phyloP scores from a whole-genome alignment of 2,113 vertebrate species.

The Myotis brandtii region DNA sequence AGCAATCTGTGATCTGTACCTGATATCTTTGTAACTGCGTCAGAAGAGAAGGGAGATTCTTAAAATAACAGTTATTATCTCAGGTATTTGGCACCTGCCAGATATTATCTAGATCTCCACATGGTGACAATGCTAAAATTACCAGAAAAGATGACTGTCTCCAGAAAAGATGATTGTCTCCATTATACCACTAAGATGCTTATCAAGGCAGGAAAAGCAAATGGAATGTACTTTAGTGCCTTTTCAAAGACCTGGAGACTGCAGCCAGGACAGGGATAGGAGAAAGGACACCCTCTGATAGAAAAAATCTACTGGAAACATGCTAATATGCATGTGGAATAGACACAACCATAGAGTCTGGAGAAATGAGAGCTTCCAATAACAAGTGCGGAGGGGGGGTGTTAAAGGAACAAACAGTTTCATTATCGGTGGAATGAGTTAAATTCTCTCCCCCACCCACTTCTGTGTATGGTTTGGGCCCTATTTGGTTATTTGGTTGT shows the following conservation, averaged over 20 bases:
- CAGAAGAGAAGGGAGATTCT: conserved; percentile 54
- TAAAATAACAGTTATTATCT: conserved; percentile 61
- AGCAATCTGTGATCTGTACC: neutral
- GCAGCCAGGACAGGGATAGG: neutral
- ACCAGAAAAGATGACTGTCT: neutral
- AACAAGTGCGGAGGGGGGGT: neutral
- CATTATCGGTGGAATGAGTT: neutral
- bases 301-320: neutral
- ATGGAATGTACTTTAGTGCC: neutral
- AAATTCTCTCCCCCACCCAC: neutral
- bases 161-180: conserved; percentile 42
- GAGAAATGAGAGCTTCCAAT: neutral
- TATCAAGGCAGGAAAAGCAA: conserved; percentile 33
- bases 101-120: conserved; percentile 49
- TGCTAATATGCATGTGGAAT: neutral
- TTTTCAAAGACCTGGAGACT: neutral
- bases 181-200: neutral
- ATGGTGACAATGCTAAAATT: conserved; percentile 23
- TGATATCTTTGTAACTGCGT: neutral
- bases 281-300: neutral
- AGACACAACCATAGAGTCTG: no score
- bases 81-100: neutral
- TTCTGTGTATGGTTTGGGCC: neutral
- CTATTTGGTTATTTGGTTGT: neutral
- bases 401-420: neutral